A percentile compares a stretch with the other conserved stretches of the same genome.
phyloP scores from a whole-genome alignment of 2,113 vertebrate genomes.

The Pelodiscus sinensis region DNA sequence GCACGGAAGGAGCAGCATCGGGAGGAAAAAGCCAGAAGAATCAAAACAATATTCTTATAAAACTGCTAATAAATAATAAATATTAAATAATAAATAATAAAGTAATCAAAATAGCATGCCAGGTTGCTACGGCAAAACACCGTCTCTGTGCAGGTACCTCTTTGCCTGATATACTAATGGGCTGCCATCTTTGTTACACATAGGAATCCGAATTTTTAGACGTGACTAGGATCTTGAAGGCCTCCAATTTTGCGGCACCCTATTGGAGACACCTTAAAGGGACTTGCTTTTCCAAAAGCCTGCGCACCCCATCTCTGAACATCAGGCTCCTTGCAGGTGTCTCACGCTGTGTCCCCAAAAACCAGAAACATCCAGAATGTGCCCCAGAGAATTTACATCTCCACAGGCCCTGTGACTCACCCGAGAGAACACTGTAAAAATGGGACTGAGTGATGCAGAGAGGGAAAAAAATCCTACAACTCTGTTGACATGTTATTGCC shows the following conservation, averaged over 20 bases:
- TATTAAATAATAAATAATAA: background rate
- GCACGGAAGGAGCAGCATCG: background rate
- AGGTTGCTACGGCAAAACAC: background rate
- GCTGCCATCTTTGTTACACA: background rate
- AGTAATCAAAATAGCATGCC: background rate
- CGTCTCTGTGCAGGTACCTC: background rate
- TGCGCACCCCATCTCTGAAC: background rate
- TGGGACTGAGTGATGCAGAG: rapidly evolving
- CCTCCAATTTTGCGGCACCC: background rate
- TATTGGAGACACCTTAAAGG: background rate
- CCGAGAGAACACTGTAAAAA: background rate
- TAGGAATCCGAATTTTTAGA: background rate
- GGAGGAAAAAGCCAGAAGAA: background rate
- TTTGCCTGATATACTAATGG: background rate
- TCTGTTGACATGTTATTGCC: background rate
- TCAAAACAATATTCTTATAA: background rate
- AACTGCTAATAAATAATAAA: background rate
- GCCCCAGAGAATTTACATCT: background rate
- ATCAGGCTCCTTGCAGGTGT: background rate
- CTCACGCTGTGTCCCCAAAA: background rate
- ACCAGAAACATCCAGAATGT: background rate
- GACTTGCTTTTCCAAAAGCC: background rate
- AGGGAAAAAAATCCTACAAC: background rate
- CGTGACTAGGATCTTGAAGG: background rate
- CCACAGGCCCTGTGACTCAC: background rate